Conservation (phyloP, 2,113 vertebrate genomes). For the Corvus cornix region DNA sequence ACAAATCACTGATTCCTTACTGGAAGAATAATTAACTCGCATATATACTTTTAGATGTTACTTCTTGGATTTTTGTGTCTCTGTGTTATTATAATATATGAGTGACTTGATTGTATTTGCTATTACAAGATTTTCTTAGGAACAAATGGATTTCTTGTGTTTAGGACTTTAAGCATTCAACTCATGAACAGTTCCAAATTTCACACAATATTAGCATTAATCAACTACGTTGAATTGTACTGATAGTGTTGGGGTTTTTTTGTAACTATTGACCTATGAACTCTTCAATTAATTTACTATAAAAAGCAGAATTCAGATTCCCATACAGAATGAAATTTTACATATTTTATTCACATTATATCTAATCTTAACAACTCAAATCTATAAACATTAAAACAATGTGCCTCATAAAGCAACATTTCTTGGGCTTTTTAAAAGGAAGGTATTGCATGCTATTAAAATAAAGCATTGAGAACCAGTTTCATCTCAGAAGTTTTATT, state of each 20-base stretch:
- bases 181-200: background rate
- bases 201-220: background rate
- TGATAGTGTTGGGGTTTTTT: fast-evolving
- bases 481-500: background rate
- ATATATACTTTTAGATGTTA: background rate
- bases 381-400: background rate
- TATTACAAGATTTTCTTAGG: background rate
- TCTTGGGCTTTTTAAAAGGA: background rate
- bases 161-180: background rate
- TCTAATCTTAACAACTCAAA: background rate
- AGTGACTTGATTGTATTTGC: background rate
- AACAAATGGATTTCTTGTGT: background rate
- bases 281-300: background rate
- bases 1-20: background rate
- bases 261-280: background rate
- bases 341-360: background rate
- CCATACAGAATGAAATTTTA: background rate
- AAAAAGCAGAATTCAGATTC: background rate
- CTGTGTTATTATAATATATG: background rate
- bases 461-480: background rate
- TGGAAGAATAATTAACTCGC: background rate
- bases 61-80: background rate
- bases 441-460: background rate
- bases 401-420: background rate
- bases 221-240: background rate